Base-by-base conservation (phyloP, 2,113 vertebrate species). In the Melanocharis versteri region DNA sequence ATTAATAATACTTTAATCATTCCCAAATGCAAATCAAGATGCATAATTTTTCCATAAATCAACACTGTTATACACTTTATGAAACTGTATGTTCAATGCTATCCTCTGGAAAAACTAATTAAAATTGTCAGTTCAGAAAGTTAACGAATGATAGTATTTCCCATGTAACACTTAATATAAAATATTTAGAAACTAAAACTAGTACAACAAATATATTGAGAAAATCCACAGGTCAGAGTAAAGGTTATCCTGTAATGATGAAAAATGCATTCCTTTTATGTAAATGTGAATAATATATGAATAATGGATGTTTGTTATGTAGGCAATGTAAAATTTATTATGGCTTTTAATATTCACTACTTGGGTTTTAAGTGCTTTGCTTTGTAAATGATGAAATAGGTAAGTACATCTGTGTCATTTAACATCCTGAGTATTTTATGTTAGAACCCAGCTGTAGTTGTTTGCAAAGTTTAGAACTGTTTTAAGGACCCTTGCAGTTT, bases 1-100 rank as follows among this genome's bases (percentile, higher is more conserved):
- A 88, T 96, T 92, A 96, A 93, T 97, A 96, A 92, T 90, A 77
- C 60, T 96, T 96, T 96, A 96, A 83, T 96, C 56, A 92, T 93
- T 88, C 82, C 80, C 93, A 90, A 94, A 90, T 95, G 96, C 85
- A 96, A 90, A 96, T 93, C 44, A 56, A 75, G 60, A 60, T 81
- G 83, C 87, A 93, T 95, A 94, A 90, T 96, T 94, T 96, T 93
- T 68, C 79, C 79, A 71, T 96, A 96, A 96, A 95, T 96, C 94
- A 94, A 92, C 83, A 90, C 33, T 50, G 51, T 71, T 93, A 40
- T 21, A 45, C n/a, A 60, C 44, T 89, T 77, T 86, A 75, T 83
- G 85, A 92, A 96, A 88, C 76, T 83, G 17, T 57, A 47, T 90
- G 68, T 91, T 94, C 82, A 81, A 13, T 40, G 19, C 16, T 90